phyloP scores from a whole-genome alignment of 2,113 vertebrate species.

The Pandion haliaetus region DNA sequence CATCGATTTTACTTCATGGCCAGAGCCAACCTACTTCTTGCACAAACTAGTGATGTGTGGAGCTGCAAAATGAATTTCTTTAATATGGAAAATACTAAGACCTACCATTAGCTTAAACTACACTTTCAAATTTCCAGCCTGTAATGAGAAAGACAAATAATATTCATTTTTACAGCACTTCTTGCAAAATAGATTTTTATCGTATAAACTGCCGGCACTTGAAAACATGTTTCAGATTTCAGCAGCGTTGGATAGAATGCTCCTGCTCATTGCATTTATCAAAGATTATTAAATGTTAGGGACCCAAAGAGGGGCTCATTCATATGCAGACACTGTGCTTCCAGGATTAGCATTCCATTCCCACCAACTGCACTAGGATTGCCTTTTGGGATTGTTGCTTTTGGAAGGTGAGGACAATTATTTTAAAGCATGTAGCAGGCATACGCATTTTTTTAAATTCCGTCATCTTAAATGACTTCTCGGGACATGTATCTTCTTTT shows the following conservation, averaged over 20 bases:
- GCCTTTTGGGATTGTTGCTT: not conserved
- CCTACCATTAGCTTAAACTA: not conserved
- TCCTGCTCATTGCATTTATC: not conserved
- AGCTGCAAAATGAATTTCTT: not conserved
- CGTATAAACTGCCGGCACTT: not conserved
- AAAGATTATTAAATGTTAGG: not conserved
- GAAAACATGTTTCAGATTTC: not conserved
- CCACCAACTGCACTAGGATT: not conserved
- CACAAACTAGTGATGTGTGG: not conserved
- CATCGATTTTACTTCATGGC: not conserved
- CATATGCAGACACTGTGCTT: conserved; percentile 10
- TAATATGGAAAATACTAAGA: not conserved
- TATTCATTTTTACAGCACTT: not conserved
- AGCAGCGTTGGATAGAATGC: not conserved
- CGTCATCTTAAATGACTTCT: not conserved
- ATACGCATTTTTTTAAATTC: not conserved
- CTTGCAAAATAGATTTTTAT: not conserved
- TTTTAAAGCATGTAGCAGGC: not conserved
- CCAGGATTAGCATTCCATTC: not conserved
- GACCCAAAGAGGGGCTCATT: not conserved
- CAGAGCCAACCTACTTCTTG: not conserved
- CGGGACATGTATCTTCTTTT: not conserved
- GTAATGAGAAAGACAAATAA: not conserved
- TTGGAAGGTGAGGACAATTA: not conserved
- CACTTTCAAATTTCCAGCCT: not conserved